Evolutionary conservation across 1,140 invertebrate genomes (phyloP).

Genomic region (Doryteuthis pealeii): DNA sequence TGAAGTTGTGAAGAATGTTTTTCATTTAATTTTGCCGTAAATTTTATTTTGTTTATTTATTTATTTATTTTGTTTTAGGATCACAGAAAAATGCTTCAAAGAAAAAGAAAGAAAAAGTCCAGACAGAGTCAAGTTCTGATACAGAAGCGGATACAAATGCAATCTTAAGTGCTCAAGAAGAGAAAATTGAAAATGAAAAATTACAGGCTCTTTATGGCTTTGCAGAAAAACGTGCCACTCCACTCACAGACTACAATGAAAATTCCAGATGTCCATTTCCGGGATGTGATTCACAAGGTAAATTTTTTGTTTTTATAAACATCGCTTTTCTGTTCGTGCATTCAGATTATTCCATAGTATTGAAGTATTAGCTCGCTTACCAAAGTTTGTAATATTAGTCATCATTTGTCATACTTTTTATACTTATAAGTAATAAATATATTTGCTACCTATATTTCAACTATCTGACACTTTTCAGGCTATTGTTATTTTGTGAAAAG

Average conservation of each 20-base stretch:
- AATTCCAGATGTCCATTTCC: conserved; percentile 75
- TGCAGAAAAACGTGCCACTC: conserved; percentile 48
- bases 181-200: conserved; percentile 16
- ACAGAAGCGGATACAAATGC: conserved; percentile 27
- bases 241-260: conserved; percentile 53
- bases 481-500: no score
- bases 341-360: no score
- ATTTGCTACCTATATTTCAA: no score
- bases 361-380: no score
- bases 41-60: background rate
- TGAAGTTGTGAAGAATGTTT: background rate
- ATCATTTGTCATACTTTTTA: conserved; percentile 31
- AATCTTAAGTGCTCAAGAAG: conserved; percentile 1
- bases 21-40: background rate
- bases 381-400: no score
- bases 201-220: conserved; percentile 25
- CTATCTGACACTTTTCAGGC: no score
- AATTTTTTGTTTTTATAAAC: background rate
- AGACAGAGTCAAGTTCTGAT: conserved; percentile 18
- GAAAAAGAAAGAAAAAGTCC: background rate
- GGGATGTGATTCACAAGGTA: conserved; percentile 77
- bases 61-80: no score
- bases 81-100: conserved; percentile 13
- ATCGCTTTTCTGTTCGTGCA: no score
- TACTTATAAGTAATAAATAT: no score